Conservation (phyloP, 2,888 invertebrate genomes). For the Aproaerema taeniolella region DNA sequence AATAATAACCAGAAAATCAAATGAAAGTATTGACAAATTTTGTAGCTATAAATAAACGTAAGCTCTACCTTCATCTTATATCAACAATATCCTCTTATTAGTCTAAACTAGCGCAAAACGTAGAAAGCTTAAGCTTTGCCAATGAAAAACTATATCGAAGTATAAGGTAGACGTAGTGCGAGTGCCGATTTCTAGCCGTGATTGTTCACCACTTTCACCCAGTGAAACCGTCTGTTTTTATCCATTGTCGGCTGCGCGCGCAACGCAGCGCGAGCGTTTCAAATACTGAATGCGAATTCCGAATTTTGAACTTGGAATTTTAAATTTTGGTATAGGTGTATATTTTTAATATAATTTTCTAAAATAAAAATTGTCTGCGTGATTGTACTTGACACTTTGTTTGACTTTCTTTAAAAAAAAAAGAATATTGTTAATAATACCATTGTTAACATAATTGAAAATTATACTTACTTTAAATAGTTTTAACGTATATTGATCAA, state of each 20-base stretch:
- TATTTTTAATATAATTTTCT: background rate
- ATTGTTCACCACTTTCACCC: constrained; percentile 69
- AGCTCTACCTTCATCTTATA: too few species aligned
- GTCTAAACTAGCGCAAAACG: too few species aligned
- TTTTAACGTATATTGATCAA: too few species aligned
- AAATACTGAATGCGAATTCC: constrained; percentile 36
- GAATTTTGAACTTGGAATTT: constrained; percentile 31
- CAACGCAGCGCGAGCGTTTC: constrained; percentile 28
- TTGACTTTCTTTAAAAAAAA: background rate
- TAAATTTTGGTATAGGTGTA: background rate
- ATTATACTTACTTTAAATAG: background rate
- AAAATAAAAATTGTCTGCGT: background rate
- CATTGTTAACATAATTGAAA: background rate
- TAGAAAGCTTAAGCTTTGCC: constrained; percentile 6
- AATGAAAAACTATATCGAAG: constrained; percentile 9
- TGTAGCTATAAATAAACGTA: too few species aligned
- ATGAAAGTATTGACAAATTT: too few species aligned
- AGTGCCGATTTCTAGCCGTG: constrained; percentile 51
- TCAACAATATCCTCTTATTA: too few species aligned
- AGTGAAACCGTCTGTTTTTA: constrained; percentile 70
- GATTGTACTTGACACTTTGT: background rate
- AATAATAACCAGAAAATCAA: too few species aligned
- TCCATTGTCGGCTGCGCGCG: constrained; percentile 50
- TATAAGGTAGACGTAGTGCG: constrained; percentile 3
- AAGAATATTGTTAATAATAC: background rate